A percentile compares a stretch with the other conserved stretches of the same genome.
phyloP scores from a whole-genome alignment of 2,888 invertebrate genomes.

The Meganola albula region DNA sequence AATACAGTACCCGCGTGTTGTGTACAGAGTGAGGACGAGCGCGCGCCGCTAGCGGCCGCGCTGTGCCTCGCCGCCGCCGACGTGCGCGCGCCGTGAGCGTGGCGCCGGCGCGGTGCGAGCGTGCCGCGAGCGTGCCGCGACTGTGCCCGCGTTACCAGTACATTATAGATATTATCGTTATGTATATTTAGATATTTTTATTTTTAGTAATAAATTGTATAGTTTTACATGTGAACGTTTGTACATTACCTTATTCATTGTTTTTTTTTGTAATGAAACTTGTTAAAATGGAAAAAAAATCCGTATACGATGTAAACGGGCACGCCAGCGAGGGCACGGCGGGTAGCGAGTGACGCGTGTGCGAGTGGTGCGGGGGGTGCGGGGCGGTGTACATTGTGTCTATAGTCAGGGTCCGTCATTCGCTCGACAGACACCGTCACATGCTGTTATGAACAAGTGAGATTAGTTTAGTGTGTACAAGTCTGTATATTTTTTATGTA shows the following conservation, averaged over 20 bases:
- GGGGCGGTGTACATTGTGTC: background rate
- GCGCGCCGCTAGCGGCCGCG: conserved; percentile 61
- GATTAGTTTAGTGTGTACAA: conserved; percentile 35
- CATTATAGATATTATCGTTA: too few relatives aligned
- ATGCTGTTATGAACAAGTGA: conserved; percentile 35
- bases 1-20: conserved; percentile 1
- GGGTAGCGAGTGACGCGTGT: too few relatives aligned
- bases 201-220: too few relatives aligned
- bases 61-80: conserved; percentile 27
- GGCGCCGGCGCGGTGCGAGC: background rate
- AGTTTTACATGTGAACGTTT: too few relatives aligned
- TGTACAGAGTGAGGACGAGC: conserved; percentile 22
- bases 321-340: background rate
- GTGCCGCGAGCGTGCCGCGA: background rate
- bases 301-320: background rate
- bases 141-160: background rate
- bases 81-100: conserved; percentile 2
- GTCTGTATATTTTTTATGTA: conserved; percentile 22
- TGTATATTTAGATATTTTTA: too few relatives aligned
- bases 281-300: background rate
- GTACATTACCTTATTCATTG: background rate
- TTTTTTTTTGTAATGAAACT: background rate
- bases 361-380: conserved; percentile 3
- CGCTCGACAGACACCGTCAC: background rate
- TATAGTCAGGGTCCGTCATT: background rate